A percentile compares a stretch with the other conserved stretches of the same genome.
Conservation (phyloP, 2,888 invertebrate species). For the Bellardia pandia region DNA sequence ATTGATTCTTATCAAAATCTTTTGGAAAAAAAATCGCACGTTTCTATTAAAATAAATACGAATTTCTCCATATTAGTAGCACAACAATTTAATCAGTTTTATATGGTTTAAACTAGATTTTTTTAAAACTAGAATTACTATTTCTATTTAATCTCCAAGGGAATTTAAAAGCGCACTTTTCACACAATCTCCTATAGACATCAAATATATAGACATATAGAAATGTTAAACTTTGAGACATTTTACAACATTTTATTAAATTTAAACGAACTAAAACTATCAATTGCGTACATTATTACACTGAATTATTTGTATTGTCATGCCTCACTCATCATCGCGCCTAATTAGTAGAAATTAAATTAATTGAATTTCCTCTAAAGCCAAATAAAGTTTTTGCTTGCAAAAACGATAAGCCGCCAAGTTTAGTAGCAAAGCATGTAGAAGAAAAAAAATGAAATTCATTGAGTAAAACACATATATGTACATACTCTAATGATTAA, state of each 20-base stretch:
- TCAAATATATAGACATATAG: neutral
- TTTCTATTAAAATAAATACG: neutral
- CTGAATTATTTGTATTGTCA: neutral
- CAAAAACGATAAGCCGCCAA: constrained; percentile 23
- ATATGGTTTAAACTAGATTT: neutral
- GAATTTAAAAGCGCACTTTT: neutral
- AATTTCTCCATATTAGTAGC: neutral
- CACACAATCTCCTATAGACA: neutral
- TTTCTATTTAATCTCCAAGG: neutral
- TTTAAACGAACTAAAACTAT: neutral
- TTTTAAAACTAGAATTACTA: neutral
- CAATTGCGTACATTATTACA: neutral
- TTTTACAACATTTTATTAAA: neutral
- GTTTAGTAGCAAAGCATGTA: neutral
- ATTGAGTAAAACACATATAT: neutral
- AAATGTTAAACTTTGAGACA: neutral
- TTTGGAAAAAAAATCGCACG: too few species aligned
- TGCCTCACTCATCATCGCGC: neutral
- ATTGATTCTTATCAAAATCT: too few species aligned
- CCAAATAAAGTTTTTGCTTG: constrained; percentile 36
- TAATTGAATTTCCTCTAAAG: constrained; percentile 46
- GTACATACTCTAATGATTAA: neutral
- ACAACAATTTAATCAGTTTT: neutral
- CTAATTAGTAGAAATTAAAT: constrained; percentile 29
- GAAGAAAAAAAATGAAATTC: neutral